Conservation (phyloP, 2,113 vertebrate species). For the Gorsachius goisagi region DNA sequence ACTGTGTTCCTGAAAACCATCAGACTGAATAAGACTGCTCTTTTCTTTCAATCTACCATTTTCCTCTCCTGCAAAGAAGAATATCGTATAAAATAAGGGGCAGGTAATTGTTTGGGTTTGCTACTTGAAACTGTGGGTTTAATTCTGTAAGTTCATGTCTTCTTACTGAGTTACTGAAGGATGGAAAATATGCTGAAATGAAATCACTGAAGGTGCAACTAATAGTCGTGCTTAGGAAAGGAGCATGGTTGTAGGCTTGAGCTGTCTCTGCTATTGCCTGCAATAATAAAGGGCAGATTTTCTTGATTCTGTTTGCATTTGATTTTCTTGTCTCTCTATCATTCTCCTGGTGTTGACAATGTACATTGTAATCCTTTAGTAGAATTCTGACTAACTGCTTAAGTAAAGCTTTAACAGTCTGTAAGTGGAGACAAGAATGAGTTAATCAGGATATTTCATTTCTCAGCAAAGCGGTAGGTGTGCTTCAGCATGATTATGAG, state of each 20-base stretch:
- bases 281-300: background rate
- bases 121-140: background rate
- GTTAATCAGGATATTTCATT: background rate
- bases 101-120: background rate
- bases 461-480: background rate
- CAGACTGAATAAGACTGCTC: background rate
- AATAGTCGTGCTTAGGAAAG: background rate
- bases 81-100: background rate
- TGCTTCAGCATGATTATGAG: background rate
- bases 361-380: background rate
- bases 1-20: background rate
- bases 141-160: background rate
- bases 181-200: background rate
- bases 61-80: background rate
- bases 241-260: background rate
- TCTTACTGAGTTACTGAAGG: background rate
- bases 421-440: background rate
- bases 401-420: background rate
- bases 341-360: background rate
- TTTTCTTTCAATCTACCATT: background rate
- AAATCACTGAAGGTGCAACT: background rate
- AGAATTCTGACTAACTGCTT: background rate
- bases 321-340: background rate
- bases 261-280: background rate
- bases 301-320: background rate